Conservation (phyloP, 2,888 invertebrate species). For the Alitta virens region DNA sequence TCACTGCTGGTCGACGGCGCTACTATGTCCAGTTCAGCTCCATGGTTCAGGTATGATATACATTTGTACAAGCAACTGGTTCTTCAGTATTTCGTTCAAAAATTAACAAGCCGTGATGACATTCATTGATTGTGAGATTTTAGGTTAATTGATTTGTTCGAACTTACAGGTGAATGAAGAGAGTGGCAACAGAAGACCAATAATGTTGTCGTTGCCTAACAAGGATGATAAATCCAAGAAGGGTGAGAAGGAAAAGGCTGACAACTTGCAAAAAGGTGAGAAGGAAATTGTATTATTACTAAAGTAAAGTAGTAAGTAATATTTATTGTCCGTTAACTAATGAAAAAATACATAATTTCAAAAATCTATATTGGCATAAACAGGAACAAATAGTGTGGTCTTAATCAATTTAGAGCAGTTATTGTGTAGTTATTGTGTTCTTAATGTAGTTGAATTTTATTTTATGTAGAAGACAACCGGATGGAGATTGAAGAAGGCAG, state of each 20-base stretch:
- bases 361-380: too few species aligned
- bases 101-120: not conserved
- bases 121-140: too few species aligned
- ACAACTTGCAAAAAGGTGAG: not conserved
- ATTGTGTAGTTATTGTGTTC: too few species aligned
- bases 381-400: too few species aligned
- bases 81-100: not conserved
- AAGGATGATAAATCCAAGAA: slow-evolving; percentile 35
- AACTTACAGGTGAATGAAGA: slow-evolving; percentile 68
- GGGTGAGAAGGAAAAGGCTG: slow-evolving; percentile 18
- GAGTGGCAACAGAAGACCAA: slow-evolving; percentile 76
- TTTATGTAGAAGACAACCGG: slow-evolving; percentile 30
- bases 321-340: too few species aligned
- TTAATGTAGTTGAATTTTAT: too few species aligned
- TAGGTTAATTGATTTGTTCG: too few species aligned
- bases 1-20: slow-evolving; percentile 71
- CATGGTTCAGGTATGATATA: slow-evolving; percentile 69
- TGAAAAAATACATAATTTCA: too few species aligned
- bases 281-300: too few species aligned
- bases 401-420: too few species aligned
- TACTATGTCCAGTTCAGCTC: slow-evolving; percentile 76
- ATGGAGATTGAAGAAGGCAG: slow-evolving; percentile 38
- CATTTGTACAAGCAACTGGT: not conserved
- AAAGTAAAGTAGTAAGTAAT: too few species aligned
- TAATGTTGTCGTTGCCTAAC: slow-evolving; percentile 64